Percentiles rank a stretch among this genome's conserved stretches.
Evolutionary conservation across 2,113 vertebrate species (phyloP).

Genomic region (Bungarus multicinctus): DNA sequence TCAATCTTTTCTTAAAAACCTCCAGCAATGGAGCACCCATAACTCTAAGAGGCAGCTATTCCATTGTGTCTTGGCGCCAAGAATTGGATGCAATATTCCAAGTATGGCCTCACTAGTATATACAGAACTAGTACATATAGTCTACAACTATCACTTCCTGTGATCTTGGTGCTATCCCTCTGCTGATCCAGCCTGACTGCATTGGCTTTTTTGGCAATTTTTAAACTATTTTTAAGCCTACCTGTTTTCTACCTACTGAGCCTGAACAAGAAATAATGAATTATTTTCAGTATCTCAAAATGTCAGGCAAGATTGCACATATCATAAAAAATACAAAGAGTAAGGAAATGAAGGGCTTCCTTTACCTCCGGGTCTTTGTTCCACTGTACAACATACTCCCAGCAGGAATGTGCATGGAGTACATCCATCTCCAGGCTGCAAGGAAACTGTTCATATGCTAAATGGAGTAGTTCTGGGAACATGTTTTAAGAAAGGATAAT

Average conservation of each 20-base stretch:
- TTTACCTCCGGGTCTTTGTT: conserved; percentile 95
- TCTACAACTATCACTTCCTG: not conserved
- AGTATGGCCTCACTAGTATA: not conserved
- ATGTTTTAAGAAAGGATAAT: conserved; percentile 8
- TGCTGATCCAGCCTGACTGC: not conserved
- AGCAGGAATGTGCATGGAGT: conserved; percentile 91
- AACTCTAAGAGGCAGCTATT: not conserved
- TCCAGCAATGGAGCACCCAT: not conserved
- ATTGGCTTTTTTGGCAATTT: not conserved
- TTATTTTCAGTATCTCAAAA: not conserved
- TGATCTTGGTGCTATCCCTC: not conserved
- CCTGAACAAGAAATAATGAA: not conserved
- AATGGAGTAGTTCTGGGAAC: conserved; percentile 77
- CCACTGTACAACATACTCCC: conserved; percentile 98
- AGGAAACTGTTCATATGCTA: conserved; percentile 85
- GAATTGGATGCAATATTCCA: not conserved
- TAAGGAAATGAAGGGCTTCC: not conserved
- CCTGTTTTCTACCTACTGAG: not conserved
- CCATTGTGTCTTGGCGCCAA: not conserved
- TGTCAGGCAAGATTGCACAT: not conserved
- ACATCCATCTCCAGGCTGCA: conserved; percentile 89
- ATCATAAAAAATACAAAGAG: not conserved
- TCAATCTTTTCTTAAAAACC: not conserved
- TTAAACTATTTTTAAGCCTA: not conserved
- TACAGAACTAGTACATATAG: not conserved